These are phyloP conservation scores for Caenorhabditis japonica DNA, from an alignment of 2,888 invertebrate species.

Conservation along the genomic window DNA sequence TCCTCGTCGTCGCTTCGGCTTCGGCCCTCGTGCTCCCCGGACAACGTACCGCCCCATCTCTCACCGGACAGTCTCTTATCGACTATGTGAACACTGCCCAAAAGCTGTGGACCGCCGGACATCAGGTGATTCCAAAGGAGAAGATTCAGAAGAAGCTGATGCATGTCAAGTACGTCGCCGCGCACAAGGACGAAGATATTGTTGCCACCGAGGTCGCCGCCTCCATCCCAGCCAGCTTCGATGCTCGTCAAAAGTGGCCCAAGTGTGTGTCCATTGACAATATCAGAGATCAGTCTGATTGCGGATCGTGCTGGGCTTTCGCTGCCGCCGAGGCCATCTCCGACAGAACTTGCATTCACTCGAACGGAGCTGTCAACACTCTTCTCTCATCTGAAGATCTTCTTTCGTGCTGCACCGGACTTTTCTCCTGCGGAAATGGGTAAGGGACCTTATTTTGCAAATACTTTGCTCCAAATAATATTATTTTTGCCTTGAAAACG, in stretches of 20 bases:
- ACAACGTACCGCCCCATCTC: conserved; percentile 25
- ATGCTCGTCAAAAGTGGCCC: conserved; percentile 51
- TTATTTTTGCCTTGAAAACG: conserved; percentile 2
- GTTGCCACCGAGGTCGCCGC: background rate
- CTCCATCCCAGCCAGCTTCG: conserved; percentile 47
- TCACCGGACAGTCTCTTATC: conserved; percentile 34
- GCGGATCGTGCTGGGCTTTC: conserved; percentile 86
- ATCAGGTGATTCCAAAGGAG: conserved; percentile 8
- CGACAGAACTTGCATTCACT: conserved; percentile 79
- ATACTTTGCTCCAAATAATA: too few species aligned
- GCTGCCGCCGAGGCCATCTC: conserved; percentile 79
- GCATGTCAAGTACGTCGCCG: conserved; percentile 23
- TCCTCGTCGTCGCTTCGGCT: conserved; percentile 14
- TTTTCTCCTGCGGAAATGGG: conserved; percentile 56
- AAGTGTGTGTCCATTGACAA: conserved; percentile 39
- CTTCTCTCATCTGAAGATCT: conserved; percentile 79
- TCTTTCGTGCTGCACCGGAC: conserved; percentile 75
- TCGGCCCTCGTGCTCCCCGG: conserved; percentile 36
- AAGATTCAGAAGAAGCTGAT: conserved; percentile 27
- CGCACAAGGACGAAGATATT: conserved; percentile 33
- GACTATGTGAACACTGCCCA: conserved; percentile 51
- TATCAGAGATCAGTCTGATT: conserved; percentile 55
- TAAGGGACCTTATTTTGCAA: too few species aligned
- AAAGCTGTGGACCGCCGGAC: conserved; percentile 44
- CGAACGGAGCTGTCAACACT: conserved; percentile 69